Percentiles rank a stretch among this genome's conserved stretches.
phyloP scores from a whole-genome alignment of 1,140 invertebrate genomes.

The Teleopsis dalmanni region DNA sequence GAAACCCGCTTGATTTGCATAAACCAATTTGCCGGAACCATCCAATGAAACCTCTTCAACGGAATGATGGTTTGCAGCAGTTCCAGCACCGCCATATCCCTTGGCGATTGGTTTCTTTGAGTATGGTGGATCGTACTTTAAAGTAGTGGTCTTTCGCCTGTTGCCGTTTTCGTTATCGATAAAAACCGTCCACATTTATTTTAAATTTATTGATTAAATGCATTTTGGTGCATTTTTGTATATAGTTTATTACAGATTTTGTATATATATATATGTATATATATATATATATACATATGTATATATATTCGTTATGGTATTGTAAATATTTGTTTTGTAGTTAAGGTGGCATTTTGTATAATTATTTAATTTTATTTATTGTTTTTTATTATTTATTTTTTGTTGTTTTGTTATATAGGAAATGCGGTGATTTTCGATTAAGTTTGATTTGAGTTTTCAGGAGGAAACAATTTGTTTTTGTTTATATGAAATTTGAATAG shows the following conservation, averaged over 20 bases:
- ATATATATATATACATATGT: neutral
- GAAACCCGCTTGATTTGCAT: slow-evolving; percentile 71
- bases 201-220: no score
- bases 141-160: slow-evolving; percentile 78
- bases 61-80: slow-evolving; percentile 53
- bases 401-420: neutral
- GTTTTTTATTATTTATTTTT: slow-evolving; percentile 7
- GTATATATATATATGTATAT: slow-evolving; percentile 9
- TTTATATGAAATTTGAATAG: neutral
- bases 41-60: slow-evolving; percentile 69
- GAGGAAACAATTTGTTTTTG: neutral
- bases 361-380: slow-evolving; percentile 4
- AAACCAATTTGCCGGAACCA: slow-evolving; percentile 70
- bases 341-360: slow-evolving; percentile 2
- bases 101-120: slow-evolving; percentile 72
- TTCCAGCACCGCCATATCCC: slow-evolving; percentile 59
- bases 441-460: neutral
- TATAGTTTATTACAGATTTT: neutral
- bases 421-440: slow-evolving; percentile 1
- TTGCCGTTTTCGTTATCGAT: slow-evolving; percentile 1
- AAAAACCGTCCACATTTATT: no score
- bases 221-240: neutral
- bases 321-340: neutral
- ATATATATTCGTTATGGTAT: neutral
- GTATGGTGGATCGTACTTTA: slow-evolving; percentile 79